Percentiles rank a stretch among this genome's conserved stretches.
phyloP scores from a whole-genome alignment of 1,140 invertebrate genomes.

The Aethina tumida region DNA sequence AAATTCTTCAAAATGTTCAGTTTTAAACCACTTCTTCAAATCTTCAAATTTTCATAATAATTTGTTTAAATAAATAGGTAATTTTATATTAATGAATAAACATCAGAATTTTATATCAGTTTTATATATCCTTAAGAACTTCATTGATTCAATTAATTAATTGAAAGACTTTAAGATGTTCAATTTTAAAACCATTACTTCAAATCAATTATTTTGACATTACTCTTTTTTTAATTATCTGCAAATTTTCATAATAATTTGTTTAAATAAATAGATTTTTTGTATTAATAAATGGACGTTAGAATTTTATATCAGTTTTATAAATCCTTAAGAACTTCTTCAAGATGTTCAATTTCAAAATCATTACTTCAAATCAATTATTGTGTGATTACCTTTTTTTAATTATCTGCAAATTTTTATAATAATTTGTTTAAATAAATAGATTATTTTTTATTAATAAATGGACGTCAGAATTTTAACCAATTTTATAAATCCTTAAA shows the following conservation, averaged over 20 bases:
- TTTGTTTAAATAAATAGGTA: too few relatives aligned
- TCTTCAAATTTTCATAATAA: too few relatives aligned
- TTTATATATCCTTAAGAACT: constrained; percentile 7
- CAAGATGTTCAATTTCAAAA: constrained; percentile 3
- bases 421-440: constrained; percentile 12
- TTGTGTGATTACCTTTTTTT: neutral
- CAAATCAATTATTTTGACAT: neutral
- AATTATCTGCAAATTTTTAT: too few relatives aligned
- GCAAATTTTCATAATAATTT: constrained; percentile 8
- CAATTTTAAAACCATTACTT: neutral
- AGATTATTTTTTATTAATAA: too few relatives aligned
- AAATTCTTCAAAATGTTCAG: constrained; percentile 6
- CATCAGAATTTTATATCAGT: constrained; percentile 7
- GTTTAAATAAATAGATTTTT: constrained; percentile 12
- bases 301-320: constrained; percentile 9
- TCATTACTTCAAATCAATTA: neutral
- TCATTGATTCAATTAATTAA: constrained; percentile 7
- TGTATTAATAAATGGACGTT: too few relatives aligned
- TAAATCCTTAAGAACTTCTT: constrained; percentile 4
- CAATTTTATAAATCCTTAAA: constrained; percentile 5
- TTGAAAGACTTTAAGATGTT: constrained; percentile 8
- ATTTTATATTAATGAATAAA: too few relatives aligned
- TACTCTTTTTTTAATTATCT: constrained; percentile 4
- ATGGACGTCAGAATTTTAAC: constrained; percentile 7
- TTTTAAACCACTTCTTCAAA: neutral